Conservation (phyloP, 2,113 vertebrate species). For the Paradoxurus hermaphroditus region DNA sequence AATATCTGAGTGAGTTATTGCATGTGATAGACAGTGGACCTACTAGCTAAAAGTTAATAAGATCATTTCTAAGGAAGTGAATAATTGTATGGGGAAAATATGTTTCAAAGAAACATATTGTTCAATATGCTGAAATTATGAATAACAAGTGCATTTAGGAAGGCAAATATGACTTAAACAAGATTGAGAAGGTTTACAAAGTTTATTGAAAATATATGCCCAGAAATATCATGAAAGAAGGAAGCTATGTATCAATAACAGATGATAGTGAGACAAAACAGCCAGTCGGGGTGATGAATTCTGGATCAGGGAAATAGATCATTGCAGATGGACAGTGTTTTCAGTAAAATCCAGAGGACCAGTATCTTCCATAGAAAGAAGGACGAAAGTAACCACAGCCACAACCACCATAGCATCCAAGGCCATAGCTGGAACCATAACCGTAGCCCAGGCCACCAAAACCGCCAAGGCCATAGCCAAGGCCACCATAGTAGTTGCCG, state of each 20-base stretch:
- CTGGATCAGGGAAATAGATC: neutral
- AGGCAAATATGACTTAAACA: neutral
- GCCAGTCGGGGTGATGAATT: neutral
- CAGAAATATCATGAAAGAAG: neutral
- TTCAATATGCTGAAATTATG: neutral
- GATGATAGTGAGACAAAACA: neutral
- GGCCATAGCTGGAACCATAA: neutral
- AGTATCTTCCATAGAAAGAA: neutral
- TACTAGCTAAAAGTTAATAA: neutral
- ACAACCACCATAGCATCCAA: neutral
- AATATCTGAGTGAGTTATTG: neutral
- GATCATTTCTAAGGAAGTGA: neutral
- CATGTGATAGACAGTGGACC: neutral
- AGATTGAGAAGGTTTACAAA: neutral
- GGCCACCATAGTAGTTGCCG: fast-evolving
- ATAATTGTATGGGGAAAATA: neutral
- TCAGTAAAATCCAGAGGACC: neutral
- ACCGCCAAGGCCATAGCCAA: neutral
- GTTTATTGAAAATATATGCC: neutral
- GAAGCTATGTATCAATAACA: neutral
- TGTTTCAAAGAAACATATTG: neutral
- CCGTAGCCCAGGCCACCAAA: neutral
- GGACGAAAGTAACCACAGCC: neutral
- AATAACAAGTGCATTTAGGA: neutral
- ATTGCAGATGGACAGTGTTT: neutral